These are phyloP conservation scores for Macrostomum cliftonense DNA, from an alignment of 2,888 invertebrate species.

Conservation along the genomic window DNA sequence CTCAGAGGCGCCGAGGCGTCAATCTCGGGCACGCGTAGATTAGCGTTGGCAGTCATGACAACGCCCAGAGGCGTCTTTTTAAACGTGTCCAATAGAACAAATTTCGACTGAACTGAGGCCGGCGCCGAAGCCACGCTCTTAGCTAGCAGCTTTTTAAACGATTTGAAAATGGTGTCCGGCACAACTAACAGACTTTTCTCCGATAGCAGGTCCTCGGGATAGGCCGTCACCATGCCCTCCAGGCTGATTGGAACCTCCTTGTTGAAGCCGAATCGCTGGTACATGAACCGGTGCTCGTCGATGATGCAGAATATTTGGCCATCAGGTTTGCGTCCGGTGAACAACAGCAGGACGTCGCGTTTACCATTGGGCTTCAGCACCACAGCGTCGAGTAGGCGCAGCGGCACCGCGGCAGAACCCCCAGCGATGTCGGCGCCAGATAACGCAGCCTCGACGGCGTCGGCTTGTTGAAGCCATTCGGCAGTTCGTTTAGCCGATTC, in stretches of 20 bases:
- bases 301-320: slow-evolving; percentile 2
- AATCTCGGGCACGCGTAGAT: no score
- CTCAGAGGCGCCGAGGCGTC: no score
- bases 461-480: neutral
- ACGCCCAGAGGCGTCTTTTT: slow-evolving; percentile 6
- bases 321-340: slow-evolving; percentile 1
- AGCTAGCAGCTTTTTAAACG: slow-evolving; percentile 1
- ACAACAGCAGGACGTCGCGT: slow-evolving; percentile 4
- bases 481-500: neutral
- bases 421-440: neutral
- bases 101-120: neutral
- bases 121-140: neutral
- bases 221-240: slow-evolving; percentile 11
- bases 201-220: slow-evolving; percentile 7
- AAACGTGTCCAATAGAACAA: slow-evolving; percentile 4
- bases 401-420: no score
- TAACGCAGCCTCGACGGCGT: neutral
- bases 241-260: slow-evolving; percentile 8
- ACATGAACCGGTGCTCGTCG: slow-evolving; percentile 7
- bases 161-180: slow-evolving; percentile 7
- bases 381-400: slow-evolving; percentile 5
- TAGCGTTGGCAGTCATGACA: neutral
- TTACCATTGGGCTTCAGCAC: slow-evolving; percentile 9
- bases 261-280: slow-evolving; percentile 6
- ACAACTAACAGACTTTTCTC: slow-evolving; percentile 5